These are phyloP conservation scores for Zonitis immaculata DNA, from an alignment of 2,888 invertebrate genomes.

Conservation along the genomic window DNA sequence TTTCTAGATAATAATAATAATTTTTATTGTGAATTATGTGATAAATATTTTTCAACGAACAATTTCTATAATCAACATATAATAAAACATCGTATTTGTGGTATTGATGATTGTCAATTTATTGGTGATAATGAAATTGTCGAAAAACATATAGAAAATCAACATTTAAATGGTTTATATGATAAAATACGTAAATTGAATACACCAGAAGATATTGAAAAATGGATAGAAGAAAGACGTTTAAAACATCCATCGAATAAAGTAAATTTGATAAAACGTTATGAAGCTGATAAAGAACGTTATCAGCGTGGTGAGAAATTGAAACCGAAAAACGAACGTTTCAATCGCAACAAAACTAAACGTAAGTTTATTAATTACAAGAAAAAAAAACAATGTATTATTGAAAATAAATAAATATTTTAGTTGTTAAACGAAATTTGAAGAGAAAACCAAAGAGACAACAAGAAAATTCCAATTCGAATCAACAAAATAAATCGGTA, in stretches of 20 bases:
- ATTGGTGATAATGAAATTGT: slow-evolving; percentile 74
- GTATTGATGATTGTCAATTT: slow-evolving; percentile 75
- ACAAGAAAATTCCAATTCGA: slow-evolving; percentile 1
- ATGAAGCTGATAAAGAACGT: slow-evolving; percentile 61
- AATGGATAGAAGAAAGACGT: slow-evolving; percentile 80
- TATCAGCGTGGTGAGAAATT: slow-evolving; percentile 72
- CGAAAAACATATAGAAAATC: slow-evolving; percentile 74
- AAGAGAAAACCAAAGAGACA: slow-evolving; percentile 7
- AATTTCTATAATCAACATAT: slow-evolving; percentile 63
- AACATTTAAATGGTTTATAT: slow-evolving; percentile 80
- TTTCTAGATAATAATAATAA: slow-evolving; percentile 27
- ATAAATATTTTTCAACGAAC: slow-evolving; percentile 62
- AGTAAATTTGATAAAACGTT: slow-evolving; percentile 59
- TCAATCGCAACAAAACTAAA: slow-evolving; percentile 48
- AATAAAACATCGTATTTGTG: slow-evolving; percentile 73
- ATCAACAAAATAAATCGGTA: slow-evolving; percentile 28
- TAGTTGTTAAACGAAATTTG: not conserved
- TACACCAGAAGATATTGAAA: slow-evolving; percentile 75
- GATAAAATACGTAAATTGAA: slow-evolving; percentile 69
- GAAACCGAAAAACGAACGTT: slow-evolving; percentile 46
- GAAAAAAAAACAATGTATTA: not conserved
- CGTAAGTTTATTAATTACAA: slow-evolving; percentile 29
- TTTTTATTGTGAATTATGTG: slow-evolving; percentile 75
- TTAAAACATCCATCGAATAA: slow-evolving; percentile 51
- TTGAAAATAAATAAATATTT: not conserved